These are phyloP conservation scores for Yponomeuta malinellus DNA, from an alignment of 2,888 invertebrate genomes.

Conservation along the genomic window DNA sequence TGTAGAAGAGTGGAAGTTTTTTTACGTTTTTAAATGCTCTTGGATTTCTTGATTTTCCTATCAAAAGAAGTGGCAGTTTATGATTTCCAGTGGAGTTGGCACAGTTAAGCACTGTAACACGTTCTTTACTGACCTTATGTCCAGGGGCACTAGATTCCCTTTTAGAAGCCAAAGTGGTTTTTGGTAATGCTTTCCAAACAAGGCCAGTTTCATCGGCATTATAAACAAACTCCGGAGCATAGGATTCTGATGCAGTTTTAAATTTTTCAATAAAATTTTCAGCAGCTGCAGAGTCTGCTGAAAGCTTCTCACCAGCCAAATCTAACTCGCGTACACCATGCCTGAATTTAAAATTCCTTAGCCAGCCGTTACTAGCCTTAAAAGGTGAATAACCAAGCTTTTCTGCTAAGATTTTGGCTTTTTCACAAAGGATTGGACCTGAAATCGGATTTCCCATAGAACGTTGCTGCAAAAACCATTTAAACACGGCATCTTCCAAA, in stretches of 20 bases:
- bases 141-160: slow-evolving; percentile 24
- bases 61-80: slow-evolving; percentile 25
- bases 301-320: slow-evolving; percentile 15
- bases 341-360: slow-evolving; percentile 26
- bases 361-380: slow-evolving; percentile 23
- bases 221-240: slow-evolving; percentile 17
- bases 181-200: slow-evolving; percentile 28
- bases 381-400: slow-evolving; percentile 21
- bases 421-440: slow-evolving; percentile 26
- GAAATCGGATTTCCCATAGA: slow-evolving; percentile 27
- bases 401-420: slow-evolving; percentile 23
- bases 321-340: slow-evolving; percentile 24
- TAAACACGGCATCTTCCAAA: slow-evolving; percentile 31
- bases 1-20: too few relatives aligned
- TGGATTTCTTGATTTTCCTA: slow-evolving; percentile 25
- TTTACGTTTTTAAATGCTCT: slow-evolving; percentile 24
- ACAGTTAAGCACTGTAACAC: slow-evolving; percentile 24
- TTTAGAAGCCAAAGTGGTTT: slow-evolving; percentile 26
- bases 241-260: slow-evolving; percentile 24
- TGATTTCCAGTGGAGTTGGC: slow-evolving; percentile 25
- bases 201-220: slow-evolving; percentile 26
- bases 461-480: slow-evolving; percentile 23
- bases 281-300: slow-evolving; percentile 21
- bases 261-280: slow-evolving; percentile 24
- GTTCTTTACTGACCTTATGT: slow-evolving; percentile 13